Base-by-base conservation (phyloP, 2,113 vertebrate genomes). In the Pomatostomus ruficeps region DNA sequence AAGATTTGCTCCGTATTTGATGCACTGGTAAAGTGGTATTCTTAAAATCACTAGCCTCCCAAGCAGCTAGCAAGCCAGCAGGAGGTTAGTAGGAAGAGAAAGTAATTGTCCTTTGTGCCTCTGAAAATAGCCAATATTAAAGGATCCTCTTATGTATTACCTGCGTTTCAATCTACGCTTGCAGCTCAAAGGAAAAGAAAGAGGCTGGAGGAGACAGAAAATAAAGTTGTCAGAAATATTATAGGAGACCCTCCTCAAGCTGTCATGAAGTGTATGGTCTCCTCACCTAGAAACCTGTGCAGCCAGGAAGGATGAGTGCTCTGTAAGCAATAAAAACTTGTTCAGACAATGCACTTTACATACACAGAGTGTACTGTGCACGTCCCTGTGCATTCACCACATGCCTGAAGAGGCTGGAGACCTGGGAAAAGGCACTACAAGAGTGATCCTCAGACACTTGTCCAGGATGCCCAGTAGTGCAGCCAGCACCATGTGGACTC, bases 1-100 rank as follows among this genome's bases (percentile, higher is more conserved):
- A 96, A 97, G 97, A 95, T 96, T 91, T 89, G 23, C 92, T 96
- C 93, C 20, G 40, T 95, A 97, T 98, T 97, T 97, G 97, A 97
- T 97, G 96, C 93, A 96, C 38, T 48, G 87, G 96, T 97, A 97
- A 98, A 98, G 96, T 97, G 96, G 85, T 91, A 84, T 96, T 94
- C 97, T 94, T 96, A 65, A 87, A 94, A 97, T 94, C 94, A 94
- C 85, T 73, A 94, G 95, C 95, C 95, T 97, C 96, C 97, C 96
- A 82, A 88, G 96, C 94, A 95, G 96, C 96, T 42, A 95, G 97
- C 77, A 95, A 95, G 95, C 91, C 96, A 96, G 93, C 81, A 88
- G 96, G 95, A 85, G 91, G 96, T 88, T 78, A 95, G 91, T 63
- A 94, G 92, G 95, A 95, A 96, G 93, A 97, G 87, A 93, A 94